A percentile compares a stretch with the other conserved stretches of the same genome.
These are phyloP conservation scores for Podabrus alpinus DNA, from an alignment of 2,888 invertebrate species.

Conservation along the genomic window DNA sequence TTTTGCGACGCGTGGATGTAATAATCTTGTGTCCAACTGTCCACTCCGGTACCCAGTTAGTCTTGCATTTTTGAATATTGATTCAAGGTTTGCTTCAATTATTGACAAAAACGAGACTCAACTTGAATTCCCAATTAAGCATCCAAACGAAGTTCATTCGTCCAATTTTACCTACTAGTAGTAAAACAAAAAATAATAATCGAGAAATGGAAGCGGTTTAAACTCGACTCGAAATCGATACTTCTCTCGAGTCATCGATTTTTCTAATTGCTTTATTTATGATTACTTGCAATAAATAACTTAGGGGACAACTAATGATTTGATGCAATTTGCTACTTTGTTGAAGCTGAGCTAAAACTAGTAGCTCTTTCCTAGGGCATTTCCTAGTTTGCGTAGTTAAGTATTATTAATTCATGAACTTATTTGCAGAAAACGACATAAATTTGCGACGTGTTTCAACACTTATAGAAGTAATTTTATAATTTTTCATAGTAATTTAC, in stretches of 20 bases:
- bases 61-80: neutral
- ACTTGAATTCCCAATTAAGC: neutral
- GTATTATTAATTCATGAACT: conserved; percentile 25
- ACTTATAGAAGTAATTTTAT: conserved; percentile 14
- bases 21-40: neutral
- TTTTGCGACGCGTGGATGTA: conserved; percentile 30
- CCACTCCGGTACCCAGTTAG: neutral
- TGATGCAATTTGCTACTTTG: conserved; percentile 13
- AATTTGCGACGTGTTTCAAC: conserved; percentile 26
- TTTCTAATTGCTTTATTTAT: neutral
- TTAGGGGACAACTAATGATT: neutral
- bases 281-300: neutral
- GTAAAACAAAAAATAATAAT: neutral
- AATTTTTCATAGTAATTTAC: neutral
- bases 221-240: neutral
- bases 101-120: neutral
- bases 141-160: neutral
- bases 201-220: neutral
- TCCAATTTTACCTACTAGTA: neutral
- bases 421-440: conserved; percentile 16
- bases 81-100: neutral
- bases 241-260: neutral
- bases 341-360: conserved; percentile 9
- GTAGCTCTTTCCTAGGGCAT: conserved; percentile 12
- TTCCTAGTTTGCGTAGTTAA: conserved; percentile 12